Conservation (phyloP, 2,113 vertebrate species). For the Sakesphorus luctuosus region DNA sequence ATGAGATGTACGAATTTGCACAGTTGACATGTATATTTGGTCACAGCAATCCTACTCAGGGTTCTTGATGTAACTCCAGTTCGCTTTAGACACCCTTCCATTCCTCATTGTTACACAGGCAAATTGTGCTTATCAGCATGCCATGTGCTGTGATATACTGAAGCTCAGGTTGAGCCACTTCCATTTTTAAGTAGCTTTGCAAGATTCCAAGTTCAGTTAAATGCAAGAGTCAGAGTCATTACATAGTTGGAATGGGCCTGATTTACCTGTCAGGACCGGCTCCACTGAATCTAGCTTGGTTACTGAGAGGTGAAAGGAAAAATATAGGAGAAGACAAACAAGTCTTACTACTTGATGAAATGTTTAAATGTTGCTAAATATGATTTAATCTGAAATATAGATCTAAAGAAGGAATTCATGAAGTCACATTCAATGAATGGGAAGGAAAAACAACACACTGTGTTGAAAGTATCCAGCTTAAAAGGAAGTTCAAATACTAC, state of each 20-base stretch:
- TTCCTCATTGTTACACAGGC: not conserved
- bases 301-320: conserved; percentile 2
- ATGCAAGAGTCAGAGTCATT: not conserved
- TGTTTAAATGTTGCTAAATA: not conserved
- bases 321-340: conserved; percentile 12
- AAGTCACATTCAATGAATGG: not conserved
- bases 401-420: not conserved
- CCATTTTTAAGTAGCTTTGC: conserved; percentile 24
- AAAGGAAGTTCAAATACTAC: not conserved
- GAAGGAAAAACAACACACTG: not conserved
- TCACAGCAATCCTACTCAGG: not conserved
- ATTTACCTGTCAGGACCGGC: conserved; percentile 46
- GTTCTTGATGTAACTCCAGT: not conserved
- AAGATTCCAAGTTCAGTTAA: conserved; percentile 11
- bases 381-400: not conserved
- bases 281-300: not conserved
- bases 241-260: not conserved
- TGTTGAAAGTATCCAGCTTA: not conserved
- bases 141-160: not conserved
- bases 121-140: conserved; percentile 16
- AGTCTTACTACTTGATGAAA: not conserved
- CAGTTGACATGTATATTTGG: not conserved
- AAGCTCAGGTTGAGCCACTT: conserved; percentile 15
- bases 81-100: not conserved
- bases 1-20: not conserved